Percentiles rank a stretch among this genome's conserved stretches.
These are phyloP conservation scores for Struthio camelus DNA, from an alignment of 2,113 vertebrate species.

Conservation along the genomic window DNA sequence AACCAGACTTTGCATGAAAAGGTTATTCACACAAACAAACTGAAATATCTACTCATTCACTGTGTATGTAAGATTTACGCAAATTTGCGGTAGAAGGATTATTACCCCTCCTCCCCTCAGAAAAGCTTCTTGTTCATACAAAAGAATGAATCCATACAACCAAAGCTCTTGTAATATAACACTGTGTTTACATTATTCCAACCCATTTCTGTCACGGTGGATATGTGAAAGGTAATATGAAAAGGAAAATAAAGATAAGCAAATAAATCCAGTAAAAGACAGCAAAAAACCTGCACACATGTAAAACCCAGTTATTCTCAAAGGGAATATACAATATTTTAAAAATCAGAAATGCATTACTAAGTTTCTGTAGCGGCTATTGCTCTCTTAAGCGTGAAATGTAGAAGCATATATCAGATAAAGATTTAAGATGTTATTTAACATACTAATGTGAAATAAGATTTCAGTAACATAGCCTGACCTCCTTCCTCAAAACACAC, in stretches of 20 bases:
- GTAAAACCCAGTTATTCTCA: not conserved
- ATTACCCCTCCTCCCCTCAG: not conserved
- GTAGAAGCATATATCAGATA: not conserved
- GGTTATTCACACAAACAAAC: slow-evolving; percentile 47
- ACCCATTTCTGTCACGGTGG: slow-evolving; percentile 32
- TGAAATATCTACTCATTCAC: not conserved
- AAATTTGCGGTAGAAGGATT: slow-evolving; percentile 50
- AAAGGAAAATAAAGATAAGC: slow-evolving; percentile 53
- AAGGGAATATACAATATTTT: not conserved
- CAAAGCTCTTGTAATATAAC: slow-evolving; percentile 55
- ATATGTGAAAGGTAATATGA: slow-evolving; percentile 36
- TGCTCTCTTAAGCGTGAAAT: not conserved
- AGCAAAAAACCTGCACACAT: not conserved
- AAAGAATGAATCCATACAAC: slow-evolving; percentile 62
- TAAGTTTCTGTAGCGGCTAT: not conserved
- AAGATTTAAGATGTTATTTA: not conserved
- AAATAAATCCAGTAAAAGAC: slow-evolving; percentile 30
- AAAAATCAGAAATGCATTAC: not conserved
- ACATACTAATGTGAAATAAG: not conserved
- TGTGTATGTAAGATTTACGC: slow-evolving; percentile 31
- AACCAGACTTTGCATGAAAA: slow-evolving; percentile 46
- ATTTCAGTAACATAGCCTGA: not conserved
- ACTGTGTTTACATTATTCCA: slow-evolving; percentile 69
- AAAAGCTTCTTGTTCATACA: slow-evolving; percentile 44
- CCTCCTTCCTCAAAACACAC: not conserved